Conservation (phyloP, 2,113 vertebrate species). For the Chaetodon trifascialis region DNA sequence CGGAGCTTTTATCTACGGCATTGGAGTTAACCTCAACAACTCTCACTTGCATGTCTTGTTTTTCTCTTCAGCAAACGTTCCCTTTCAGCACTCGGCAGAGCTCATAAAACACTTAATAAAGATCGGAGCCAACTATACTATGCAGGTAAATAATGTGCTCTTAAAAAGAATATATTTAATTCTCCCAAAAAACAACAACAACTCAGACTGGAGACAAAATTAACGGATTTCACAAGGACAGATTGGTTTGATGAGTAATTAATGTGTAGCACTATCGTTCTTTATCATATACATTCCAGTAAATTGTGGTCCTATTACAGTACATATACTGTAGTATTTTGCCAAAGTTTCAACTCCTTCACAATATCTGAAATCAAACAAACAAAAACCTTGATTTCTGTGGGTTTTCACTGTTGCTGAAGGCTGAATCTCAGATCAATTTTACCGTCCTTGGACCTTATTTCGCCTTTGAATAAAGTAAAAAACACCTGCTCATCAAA, state of each 20-base stretch:
- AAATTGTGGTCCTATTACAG: too few species aligned
- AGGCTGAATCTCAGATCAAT: not conserved
- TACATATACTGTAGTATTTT: too few species aligned
- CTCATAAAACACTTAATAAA: slow-evolving; percentile 96
- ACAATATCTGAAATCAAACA: too few species aligned
- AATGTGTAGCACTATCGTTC: too few species aligned
- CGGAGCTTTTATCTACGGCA: slow-evolving; percentile 6
- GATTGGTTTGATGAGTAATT: too few species aligned
- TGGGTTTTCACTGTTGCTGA: not conserved
- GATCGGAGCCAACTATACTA: slow-evolving; percentile 94
- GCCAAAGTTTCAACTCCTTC: too few species aligned
- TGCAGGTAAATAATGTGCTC: slow-evolving; percentile 87
- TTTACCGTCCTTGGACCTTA: not conserved
- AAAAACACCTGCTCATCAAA: not conserved
- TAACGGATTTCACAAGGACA: too few species aligned
- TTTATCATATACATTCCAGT: too few species aligned
- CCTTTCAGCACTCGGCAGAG: slow-evolving; percentile 98
- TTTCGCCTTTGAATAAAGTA: not conserved
- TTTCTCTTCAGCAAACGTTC: slow-evolving; percentile 90
- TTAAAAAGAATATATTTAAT: not conserved
- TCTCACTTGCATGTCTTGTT: slow-evolving; percentile 11
- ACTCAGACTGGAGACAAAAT: too few species aligned
- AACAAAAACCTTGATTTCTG: not conserved
- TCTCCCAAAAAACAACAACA: too few species aligned
- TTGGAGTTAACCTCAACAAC: slow-evolving; percentile 20